phyloP scores from a whole-genome alignment of 2,888 invertebrate genomes.

The Gibbula magus region DNA sequence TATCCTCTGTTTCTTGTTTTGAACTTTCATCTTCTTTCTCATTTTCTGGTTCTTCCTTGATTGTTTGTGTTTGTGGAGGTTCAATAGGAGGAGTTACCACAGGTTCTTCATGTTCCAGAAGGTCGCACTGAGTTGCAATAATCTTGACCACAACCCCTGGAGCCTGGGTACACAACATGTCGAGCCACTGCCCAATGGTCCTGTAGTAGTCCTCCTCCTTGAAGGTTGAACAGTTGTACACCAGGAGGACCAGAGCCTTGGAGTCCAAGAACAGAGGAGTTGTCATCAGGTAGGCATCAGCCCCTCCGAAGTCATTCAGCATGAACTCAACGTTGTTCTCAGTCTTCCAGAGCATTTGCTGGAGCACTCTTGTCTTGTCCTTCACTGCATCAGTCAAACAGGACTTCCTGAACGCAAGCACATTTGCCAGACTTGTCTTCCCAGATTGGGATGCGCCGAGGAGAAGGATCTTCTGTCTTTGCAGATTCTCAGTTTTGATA shows the following conservation, averaged over 20 bases:
- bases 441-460: conserved; percentile 70
- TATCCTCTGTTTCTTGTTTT: neutral
- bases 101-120: conserved; percentile 28
- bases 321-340: conserved; percentile 70
- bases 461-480: conserved; percentile 69
- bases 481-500: conserved; percentile 69
- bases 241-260: conserved; percentile 65
- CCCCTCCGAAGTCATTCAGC: conserved; percentile 70
- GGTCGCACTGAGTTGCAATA: conserved; percentile 70
- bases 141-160: conserved; percentile 72
- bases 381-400: conserved; percentile 48
- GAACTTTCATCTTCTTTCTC: conserved; percentile 21
- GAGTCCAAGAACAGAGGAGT: conserved; percentile 66
- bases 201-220: conserved; percentile 52
- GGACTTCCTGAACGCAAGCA: conserved; percentile 64
- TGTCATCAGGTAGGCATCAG: conserved; percentile 61
- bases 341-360: conserved; percentile 66
- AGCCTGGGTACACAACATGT: conserved; percentile 58
- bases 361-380: conserved; percentile 61
- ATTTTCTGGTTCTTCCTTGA: neutral
- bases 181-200: conserved; percentile 68
- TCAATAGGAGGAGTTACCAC: neutral
- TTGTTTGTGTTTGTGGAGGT: no score
- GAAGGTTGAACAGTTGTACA: conserved; percentile 66
- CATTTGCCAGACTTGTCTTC: conserved; percentile 68